Base-by-base conservation (phyloP, 1,140 invertebrate species). In the Procambarus clarkii region DNA sequence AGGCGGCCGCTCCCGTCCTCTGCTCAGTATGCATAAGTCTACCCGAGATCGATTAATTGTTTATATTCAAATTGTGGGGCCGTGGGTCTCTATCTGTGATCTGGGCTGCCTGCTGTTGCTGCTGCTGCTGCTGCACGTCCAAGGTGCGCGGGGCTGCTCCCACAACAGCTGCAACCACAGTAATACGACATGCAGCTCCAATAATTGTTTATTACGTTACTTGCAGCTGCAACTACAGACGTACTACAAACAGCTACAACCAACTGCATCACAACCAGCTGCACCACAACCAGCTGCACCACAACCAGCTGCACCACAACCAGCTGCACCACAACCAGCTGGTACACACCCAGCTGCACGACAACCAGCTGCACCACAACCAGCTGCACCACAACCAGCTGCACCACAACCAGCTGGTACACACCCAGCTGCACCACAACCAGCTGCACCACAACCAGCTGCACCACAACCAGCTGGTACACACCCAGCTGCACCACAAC, bases 21-120 rank as follows among this genome's bases (percentile, higher is more conserved):
- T 34, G 18, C 60, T 60, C 50, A 60, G 15, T 82, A 82, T 82
- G 48, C 80, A 82, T 82, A 82, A 82, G 60, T 82, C 80, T 54
- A 54, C 50, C 50, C 44, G 44, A 82, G 50, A 82, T 82, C 80
- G 80, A 82, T 82, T 60, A 82, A 64, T 48, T 82, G 79, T 81
- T 81, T 81, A 82, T 64, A 82, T 60, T 58, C 50, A 82, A 60
- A 82, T 82, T n/a, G 18, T 50, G 80, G 60, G 15, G 5, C 24
- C 60, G 54, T 60, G 54, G 24, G 34, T 34, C 34, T 54, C 50
- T 54, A 9, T 54, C 50, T 54, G 4, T 54, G 13, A 54, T 34
- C 50, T 8, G 50, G 50, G 50, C 50, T 54, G 13, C 50, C 13
- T 1, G 8, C 8, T 13, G 50, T 7, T 13, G 8, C 8, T 54